Evolutionary conservation across 2,888 invertebrate genomes (phyloP).

Genomic region (Nineta flava): DNA sequence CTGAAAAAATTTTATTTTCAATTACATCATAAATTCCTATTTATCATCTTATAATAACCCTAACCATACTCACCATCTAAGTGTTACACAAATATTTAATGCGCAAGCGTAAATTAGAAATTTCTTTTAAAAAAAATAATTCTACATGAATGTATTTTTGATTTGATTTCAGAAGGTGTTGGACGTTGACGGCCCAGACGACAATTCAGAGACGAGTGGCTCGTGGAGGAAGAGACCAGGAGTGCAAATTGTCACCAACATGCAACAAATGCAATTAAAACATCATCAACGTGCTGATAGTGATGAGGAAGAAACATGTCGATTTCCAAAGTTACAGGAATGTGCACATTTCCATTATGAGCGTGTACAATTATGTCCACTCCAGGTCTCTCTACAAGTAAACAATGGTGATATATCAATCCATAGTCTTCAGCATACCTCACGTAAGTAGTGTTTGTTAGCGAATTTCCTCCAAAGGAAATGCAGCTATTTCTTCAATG

Average conservation of each 20-base stretch:
- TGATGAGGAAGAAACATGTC: conserved; percentile 27
- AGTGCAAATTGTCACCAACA: conserved; percentile 8
- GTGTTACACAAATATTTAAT: no score
- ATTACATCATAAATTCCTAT: no score
- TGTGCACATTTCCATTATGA: conserved; percentile 99
- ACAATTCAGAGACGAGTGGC: conserved; percentile 6
- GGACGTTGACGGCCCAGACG: conserved; percentile 3
- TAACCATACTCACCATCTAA: no score
- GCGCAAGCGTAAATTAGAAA: no score
- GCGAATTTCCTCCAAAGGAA: not conserved
- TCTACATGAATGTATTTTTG: not conserved
- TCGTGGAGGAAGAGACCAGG: conserved; percentile 8
- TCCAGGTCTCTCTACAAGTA: conserved; percentile 36
- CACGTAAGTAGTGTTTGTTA: conserved; percentile 2
- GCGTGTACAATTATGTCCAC: conserved; percentile 72
- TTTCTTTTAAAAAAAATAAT: no score
- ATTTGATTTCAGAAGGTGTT: conserved; percentile 3
- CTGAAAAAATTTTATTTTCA: no score
- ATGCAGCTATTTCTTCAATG: no score
- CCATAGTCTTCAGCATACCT: conserved; percentile 22
- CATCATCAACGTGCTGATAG: conserved; percentile 12
- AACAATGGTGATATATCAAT: conserved; percentile 28
- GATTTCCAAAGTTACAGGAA: conserved; percentile 82
- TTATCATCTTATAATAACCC: no score
- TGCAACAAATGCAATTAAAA: conserved; percentile 6